Evolutionary conservation across 2,797 vertebrate genomes (phyloP).

Genomic region (Erithacus rubecula): DNA sequence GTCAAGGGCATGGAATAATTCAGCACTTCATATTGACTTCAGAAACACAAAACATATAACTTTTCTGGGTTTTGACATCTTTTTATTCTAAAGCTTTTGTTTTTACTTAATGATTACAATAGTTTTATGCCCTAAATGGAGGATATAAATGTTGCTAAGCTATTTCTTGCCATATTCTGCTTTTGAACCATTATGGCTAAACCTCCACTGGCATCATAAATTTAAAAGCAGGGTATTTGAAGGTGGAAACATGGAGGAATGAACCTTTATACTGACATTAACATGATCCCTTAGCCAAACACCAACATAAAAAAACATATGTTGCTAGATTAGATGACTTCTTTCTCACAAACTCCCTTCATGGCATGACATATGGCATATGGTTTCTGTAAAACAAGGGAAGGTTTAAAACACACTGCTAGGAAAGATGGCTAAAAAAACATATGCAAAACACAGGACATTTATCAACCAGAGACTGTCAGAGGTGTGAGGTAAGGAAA

Average conservation of each 20-base stretch:
- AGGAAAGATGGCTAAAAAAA: not conserved
- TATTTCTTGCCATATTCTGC: not conserved
- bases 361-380: not conserved
- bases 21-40: not conserved
- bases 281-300: not conserved
- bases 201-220: not conserved
- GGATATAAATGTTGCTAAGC: not conserved
- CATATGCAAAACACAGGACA: not conserved
- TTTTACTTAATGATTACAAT: not conserved
- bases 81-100: not conserved
- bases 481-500: not conserved
- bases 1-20: not conserved
- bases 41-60: not conserved
- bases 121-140: not conserved
- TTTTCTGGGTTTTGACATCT: not conserved
- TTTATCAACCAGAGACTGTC: not conserved
- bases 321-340: not conserved
- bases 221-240: not conserved
- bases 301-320: not conserved
- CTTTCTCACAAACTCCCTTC: not conserved
- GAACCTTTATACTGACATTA: not conserved
- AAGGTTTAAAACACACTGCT: not conserved
- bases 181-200: not conserved
- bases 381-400: not conserved
- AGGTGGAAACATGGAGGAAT: not conserved